phyloP scores from a whole-genome alignment of 2,888 invertebrate species.

The Blastobasis adustella region DNA sequence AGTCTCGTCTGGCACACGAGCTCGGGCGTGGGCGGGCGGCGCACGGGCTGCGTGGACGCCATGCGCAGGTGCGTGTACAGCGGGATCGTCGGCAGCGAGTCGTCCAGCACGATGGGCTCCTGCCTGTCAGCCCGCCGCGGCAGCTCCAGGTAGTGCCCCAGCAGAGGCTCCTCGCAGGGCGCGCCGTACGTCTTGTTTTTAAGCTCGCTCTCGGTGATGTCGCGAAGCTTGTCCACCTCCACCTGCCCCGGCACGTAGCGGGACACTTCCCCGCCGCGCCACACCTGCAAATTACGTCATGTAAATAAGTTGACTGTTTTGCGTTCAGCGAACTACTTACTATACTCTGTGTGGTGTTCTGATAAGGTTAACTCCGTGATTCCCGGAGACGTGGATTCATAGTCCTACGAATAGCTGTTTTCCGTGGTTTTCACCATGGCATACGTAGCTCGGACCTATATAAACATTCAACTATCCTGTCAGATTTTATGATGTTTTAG shows the following conservation, averaged over 20 bases:
- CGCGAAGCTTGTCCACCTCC: conserved; percentile 49
- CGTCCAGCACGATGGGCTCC: conserved; percentile 73
- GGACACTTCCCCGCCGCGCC: conserved; percentile 67
- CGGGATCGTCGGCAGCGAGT: conserved; percentile 77
- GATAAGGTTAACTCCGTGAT: too few relatives aligned
- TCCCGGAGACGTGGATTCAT: too few relatives aligned
- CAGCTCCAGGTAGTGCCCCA: conserved; percentile 75
- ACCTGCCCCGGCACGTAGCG: conserved; percentile 66
- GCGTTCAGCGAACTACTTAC: too few relatives aligned
- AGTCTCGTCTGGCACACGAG: conserved; percentile 59
- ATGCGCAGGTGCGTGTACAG: conserved; percentile 80
- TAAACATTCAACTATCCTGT: too few relatives aligned
- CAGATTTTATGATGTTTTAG: too few relatives aligned
- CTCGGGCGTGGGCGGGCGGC: conserved; percentile 72
- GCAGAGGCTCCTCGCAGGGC: conserved; percentile 68
- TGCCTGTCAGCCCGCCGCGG: conserved; percentile 67
- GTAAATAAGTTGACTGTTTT: too few relatives aligned
- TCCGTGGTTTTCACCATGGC: too few relatives aligned
- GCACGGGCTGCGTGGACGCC: conserved; percentile 72
- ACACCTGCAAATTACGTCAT: conserved; percentile 35
- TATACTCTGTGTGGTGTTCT: too few relatives aligned
- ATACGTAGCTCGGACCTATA: too few relatives aligned
- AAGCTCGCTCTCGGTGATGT: conserved; percentile 55
- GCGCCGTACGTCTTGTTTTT: conserved; percentile 68
- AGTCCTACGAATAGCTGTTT: too few relatives aligned